A percentile compares a stretch with the other conserved stretches of the same genome.
Evolutionary conservation across 2,113 vertebrate species (phyloP).

Genomic region (Pterocles gutturalis): DNA sequence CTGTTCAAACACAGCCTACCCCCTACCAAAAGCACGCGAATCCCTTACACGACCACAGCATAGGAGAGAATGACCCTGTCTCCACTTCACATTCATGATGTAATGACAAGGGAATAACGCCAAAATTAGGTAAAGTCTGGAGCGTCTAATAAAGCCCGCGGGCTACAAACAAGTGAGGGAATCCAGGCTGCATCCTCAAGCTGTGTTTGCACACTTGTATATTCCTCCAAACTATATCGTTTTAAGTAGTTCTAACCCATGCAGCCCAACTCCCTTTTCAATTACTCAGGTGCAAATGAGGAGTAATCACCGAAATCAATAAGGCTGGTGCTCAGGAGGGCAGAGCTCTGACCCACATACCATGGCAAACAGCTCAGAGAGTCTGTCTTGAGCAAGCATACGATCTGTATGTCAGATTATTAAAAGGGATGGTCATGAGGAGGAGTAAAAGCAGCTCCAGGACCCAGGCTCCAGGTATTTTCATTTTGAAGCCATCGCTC

Average conservation of each 20-base stretch:
- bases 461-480: not conserved
- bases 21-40: not conserved
- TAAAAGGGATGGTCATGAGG: not conserved
- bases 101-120: constrained; percentile 59
- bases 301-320: not conserved
- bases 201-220: not conserved
- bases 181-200: not conserved
- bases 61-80: constrained; percentile 41
- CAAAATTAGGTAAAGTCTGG: constrained; percentile 78
- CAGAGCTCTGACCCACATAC: constrained; percentile 21
- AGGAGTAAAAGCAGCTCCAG: not conserved
- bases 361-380: not conserved
- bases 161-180: constrained; percentile 27
- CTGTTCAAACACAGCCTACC: not conserved
- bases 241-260: not conserved
- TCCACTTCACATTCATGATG: constrained; percentile 49
- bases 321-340: not conserved
- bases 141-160: constrained; percentile 50
- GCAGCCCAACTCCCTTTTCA: not conserved
- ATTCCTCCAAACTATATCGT: not conserved
- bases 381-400: not conserved
- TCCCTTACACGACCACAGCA: not conserved
- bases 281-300: not conserved
- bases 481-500: not conserved
- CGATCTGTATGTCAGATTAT: not conserved